Evolutionary conservation across 2,888 invertebrate species (phyloP).

Genomic region (Drosophila falleni): DNA sequence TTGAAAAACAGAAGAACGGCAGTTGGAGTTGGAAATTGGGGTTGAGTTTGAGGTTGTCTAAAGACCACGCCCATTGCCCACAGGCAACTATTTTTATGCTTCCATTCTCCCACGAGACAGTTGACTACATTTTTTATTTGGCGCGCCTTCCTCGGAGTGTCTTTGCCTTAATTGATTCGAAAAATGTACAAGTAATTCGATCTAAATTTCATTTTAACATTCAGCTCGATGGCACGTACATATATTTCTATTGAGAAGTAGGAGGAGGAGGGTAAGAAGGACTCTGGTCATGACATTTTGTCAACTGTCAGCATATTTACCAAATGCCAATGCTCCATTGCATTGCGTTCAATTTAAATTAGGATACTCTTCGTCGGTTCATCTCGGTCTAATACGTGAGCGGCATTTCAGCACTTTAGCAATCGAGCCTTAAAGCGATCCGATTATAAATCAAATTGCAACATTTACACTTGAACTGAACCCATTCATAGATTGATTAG

Average conservation of each 20-base stretch:
- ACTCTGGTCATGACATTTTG: background rate
- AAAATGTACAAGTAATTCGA: slow-evolving; percentile 54
- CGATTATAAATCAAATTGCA: slow-evolving; percentile 30
- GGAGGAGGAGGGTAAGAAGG: background rate
- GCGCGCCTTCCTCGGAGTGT: slow-evolving; percentile 38
- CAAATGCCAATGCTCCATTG: slow-evolving; percentile 41
- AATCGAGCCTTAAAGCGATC: slow-evolving; percentile 17
- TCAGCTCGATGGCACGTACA: slow-evolving; percentile 38
- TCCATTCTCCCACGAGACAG: slow-evolving; percentile 23
- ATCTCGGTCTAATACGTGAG: slow-evolving; percentile 30
- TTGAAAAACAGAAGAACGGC: slow-evolving; percentile 33
- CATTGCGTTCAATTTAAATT: slow-evolving; percentile 50
- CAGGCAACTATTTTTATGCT: slow-evolving; percentile 50
- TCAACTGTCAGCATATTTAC: slow-evolving; percentile 33
- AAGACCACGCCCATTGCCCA: slow-evolving; percentile 55
- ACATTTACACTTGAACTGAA: slow-evolving; percentile 28
- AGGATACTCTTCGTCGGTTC: slow-evolving; percentile 22
- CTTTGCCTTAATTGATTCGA: slow-evolving; percentile 67
- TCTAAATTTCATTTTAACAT: slow-evolving; percentile 49
- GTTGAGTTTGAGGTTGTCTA: background rate
- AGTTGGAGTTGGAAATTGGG: slow-evolving; percentile 5
- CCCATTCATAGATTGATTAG: background rate
- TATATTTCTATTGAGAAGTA: background rate
- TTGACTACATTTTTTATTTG: slow-evolving; percentile 59
- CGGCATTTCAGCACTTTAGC: slow-evolving; percentile 28